These are phyloP conservation scores for Campopleginae sp. DNA, from an alignment of 2,888 invertebrate species.

Conservation along the genomic window DNA sequence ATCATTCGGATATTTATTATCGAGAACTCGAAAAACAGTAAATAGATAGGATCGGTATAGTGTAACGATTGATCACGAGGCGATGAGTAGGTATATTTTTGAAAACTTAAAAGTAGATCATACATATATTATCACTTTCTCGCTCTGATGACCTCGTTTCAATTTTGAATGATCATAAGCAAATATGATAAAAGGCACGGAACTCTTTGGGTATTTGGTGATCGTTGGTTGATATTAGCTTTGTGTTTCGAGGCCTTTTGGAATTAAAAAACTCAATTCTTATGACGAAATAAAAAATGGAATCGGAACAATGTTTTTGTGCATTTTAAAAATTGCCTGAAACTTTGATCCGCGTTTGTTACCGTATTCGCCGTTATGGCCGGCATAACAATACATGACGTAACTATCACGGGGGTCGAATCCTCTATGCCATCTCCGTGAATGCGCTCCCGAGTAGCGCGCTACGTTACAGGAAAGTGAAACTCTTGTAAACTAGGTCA, in stretches of 20 bases:
- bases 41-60: conserved; percentile 4
- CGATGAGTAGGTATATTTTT: not conserved
- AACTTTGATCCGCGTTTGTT: conserved; percentile 75
- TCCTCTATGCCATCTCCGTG: conserved; percentile 75
- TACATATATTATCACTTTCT: not conserved
- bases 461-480: conserved; percentile 83
- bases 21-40: not conserved
- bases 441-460: conserved; percentile 62
- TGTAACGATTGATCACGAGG: not conserved
- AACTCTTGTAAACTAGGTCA: conserved; percentile 84
- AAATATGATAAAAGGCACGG: not conserved
- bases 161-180: not conserved
- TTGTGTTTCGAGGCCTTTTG: not conserved
- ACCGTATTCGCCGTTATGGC: conserved; percentile 75
- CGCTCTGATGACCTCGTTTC: not conserved
- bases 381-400: conserved; percentile 83
- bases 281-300: not conserved
- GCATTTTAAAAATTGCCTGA: conserved; percentile 72
- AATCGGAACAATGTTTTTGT: not conserved
- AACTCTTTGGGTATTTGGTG: not conserved
- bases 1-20: not conserved
- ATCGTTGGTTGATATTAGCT: not conserved
- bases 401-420: conserved; percentile 80
- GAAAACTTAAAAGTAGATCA: not conserved
- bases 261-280: not conserved